Evolutionary conservation across 30 jellyfish, hydroid and myxozoan genomes (phyloP).

Genomic region (Nemopilema nomurai): DNA sequence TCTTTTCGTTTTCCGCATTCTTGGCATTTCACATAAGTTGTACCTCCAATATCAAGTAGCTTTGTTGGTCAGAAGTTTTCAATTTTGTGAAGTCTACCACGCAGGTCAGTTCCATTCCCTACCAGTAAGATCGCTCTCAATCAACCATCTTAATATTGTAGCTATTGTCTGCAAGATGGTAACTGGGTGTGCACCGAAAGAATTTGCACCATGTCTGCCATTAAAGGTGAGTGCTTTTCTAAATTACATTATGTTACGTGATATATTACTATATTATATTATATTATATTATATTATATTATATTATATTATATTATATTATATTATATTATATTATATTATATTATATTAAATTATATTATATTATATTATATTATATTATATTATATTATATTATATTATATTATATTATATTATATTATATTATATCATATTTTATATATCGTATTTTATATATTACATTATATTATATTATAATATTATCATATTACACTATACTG

Average conservation of each 20-base stretch:
- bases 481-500: background rate
- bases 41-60: no score
- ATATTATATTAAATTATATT: slow-evolving; percentile 1
- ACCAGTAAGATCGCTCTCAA: no score
- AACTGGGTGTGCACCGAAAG: slow-evolving; percentile 33
- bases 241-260: background rate
- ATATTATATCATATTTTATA: background rate
- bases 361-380: slow-evolving; percentile 1
- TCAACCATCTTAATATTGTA: background rate
- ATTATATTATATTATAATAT: background rate
- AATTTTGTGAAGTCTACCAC: no score
- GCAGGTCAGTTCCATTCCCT: no score
- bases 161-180: slow-evolving; percentile 39
- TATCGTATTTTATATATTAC: no score
- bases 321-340: slow-evolving; percentile 10
- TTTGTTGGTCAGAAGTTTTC: no score
- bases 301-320: slow-evolving; percentile 5
- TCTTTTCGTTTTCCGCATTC: no score
- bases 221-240: background rate
- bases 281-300: slow-evolving; percentile 4
- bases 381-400: slow-evolving; percentile 1
- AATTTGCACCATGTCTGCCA: slow-evolving; percentile 1
- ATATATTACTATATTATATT: background rate
- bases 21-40: no score
- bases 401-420: background rate